Conservation (phyloP, 1,140 invertebrate genomes). For the Drosophila pachea region DNA sequence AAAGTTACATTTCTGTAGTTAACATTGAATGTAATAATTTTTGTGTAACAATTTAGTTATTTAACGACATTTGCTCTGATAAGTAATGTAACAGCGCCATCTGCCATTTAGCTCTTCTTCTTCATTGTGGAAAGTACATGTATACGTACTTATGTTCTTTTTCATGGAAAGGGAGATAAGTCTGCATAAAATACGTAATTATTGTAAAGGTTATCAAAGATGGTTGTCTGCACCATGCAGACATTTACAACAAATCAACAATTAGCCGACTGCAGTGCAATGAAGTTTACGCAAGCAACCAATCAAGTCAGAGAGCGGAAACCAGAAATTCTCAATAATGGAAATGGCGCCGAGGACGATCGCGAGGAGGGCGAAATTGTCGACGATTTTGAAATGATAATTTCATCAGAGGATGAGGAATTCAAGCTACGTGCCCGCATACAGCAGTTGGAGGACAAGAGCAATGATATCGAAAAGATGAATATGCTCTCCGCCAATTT, state of each 20-base stretch:
- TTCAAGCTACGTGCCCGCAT: conserved; percentile 66
- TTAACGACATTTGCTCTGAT: not conserved
- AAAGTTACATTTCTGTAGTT: not conserved
- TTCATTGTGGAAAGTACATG: conserved; percentile 12
- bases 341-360: conserved; percentile 40
- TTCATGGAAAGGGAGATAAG: conserved; percentile 14
- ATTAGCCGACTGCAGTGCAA: conserved; percentile 17
- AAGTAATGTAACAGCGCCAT: conserved; percentile 15
- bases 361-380: conserved; percentile 77
- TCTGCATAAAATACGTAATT: conserved; percentile 1
- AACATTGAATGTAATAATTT: not conserved
- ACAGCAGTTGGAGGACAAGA: conserved; percentile 71
- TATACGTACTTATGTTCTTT: conserved; percentile 2
- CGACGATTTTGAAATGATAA: conserved; percentile 73
- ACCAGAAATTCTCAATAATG: conserved; percentile 35
- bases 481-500: conserved; percentile 62
- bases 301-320: conserved; percentile 1
- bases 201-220: conserved; percentile 16
- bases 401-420: conserved; percentile 75
- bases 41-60: not conserved
- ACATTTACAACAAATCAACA: conserved; percentile 31
- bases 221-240: conserved; percentile 50
- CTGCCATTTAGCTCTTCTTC: conserved; percentile 8
- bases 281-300: conserved; percentile 16
- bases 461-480: conserved; percentile 75